Evolutionary conservation across 2,113 vertebrate species (phyloP).

Genomic region (Nyctereutes procyonoides): DNA sequence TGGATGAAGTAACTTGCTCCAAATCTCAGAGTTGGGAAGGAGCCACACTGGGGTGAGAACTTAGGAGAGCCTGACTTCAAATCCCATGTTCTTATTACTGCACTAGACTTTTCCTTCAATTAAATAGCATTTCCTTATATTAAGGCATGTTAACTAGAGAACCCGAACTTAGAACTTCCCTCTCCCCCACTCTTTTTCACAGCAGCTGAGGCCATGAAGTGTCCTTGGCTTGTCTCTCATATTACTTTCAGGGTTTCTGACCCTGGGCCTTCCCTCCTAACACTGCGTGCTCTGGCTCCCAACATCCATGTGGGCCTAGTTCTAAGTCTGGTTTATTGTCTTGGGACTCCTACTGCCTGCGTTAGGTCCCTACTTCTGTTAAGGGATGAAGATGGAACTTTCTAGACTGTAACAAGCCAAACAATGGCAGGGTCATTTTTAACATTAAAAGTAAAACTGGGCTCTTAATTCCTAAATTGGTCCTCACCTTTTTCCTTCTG

Average conservation of each 20-base stretch:
- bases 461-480: slow-evolving; percentile 52
- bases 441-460: slow-evolving; percentile 28
- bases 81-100: background rate
- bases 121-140: background rate
- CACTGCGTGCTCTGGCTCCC: rapidly evolving
- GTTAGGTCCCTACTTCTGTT: background rate
- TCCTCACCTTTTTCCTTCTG: slow-evolving; percentile 91
- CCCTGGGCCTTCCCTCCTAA: background rate
- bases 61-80: background rate
- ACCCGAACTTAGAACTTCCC: background rate
- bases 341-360: background rate
- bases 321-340: background rate
- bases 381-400: slow-evolving; percentile 4
- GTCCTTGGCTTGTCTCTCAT: background rate
- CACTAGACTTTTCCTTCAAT: background rate
- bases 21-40: background rate
- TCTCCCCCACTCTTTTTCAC: background rate
- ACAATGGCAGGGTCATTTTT: slow-evolving; percentile 13
- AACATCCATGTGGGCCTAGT: rapidly evolving
- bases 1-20: background rate
- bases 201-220: background rate
- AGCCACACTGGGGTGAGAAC: background rate
- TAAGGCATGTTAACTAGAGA: background rate
- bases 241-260: background rate
- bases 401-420: background rate